These are phyloP conservation scores for Diplodus puntazzo DNA, from an alignment of 2,797 vertebrate genomes.

Conservation along the genomic window DNA sequence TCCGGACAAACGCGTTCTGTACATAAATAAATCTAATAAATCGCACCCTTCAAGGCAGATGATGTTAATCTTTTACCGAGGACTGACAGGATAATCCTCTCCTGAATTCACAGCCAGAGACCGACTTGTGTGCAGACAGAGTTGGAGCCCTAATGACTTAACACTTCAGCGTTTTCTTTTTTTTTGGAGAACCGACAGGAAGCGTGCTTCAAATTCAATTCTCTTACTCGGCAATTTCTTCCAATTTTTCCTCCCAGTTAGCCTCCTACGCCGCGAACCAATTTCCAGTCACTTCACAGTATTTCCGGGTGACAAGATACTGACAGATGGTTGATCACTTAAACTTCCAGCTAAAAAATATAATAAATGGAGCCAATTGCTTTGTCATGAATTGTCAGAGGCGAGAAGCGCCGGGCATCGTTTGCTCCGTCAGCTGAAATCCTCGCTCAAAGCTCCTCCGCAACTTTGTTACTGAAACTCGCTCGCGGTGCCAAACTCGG, in stretches of 20 bases:
- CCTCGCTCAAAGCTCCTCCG: conserved; percentile 24
- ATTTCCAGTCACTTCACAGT: conserved; percentile 19
- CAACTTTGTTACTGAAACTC: conserved; percentile 26
- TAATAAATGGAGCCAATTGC: conserved; percentile 20
- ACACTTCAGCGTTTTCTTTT: not conserved
- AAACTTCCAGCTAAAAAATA: conserved; percentile 20
- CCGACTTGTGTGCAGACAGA: conserved; percentile 8
- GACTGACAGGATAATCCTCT: conserved; percentile 25
- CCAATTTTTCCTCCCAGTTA: not conserved
- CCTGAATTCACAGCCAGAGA: not conserved
- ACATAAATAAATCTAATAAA: no score
- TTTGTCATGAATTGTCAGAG: conserved; percentile 46
- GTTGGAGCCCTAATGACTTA: not conserved
- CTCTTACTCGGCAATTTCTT: conserved; percentile 11
- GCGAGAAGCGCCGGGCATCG: conserved; percentile 8
- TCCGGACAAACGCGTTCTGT: not conserved
- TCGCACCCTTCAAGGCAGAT: conserved; percentile 13
- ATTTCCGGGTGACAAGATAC: conserved; percentile 33
- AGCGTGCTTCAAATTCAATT: conserved; percentile 13
- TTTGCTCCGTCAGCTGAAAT: conserved; percentile 59
- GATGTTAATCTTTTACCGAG: conserved; percentile 11
- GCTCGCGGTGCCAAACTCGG: not conserved
- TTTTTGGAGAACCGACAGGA: no score
- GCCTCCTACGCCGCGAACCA: not conserved
- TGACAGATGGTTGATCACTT: conserved; percentile 38